phyloP scores from a whole-genome alignment of 2,113 vertebrate genomes.

The Dinomys branickii region DNA sequence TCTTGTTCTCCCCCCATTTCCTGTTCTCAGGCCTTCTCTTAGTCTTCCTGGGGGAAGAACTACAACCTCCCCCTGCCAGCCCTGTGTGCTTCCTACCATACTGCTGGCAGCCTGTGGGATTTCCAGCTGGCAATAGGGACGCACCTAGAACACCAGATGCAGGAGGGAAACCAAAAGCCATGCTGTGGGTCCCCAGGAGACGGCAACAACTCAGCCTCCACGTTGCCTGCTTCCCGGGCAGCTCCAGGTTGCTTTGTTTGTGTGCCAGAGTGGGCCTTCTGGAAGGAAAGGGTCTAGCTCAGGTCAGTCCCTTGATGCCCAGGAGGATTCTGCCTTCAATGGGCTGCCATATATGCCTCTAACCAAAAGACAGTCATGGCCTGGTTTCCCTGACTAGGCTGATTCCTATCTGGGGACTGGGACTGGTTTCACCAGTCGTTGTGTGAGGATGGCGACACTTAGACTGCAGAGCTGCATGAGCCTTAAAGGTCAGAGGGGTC shows the following conservation, averaged over 20 bases:
- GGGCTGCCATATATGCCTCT: neutral
- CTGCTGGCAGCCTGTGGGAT: neutral
- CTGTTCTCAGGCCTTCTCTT: neutral
- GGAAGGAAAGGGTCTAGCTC: neutral
- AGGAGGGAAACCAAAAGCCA: neutral
- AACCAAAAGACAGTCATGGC: neutral
- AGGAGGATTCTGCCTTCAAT: neutral
- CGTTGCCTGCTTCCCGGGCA: neutral
- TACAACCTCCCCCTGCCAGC: neutral
- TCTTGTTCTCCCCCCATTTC: neutral
- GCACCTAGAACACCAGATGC: neutral
- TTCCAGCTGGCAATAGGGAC: neutral
- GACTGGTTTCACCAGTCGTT: neutral
- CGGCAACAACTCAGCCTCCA: accelerated
- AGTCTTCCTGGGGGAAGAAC: neutral
- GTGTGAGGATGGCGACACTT: no score
- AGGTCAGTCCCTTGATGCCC: neutral
- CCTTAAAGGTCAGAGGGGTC: neutral
- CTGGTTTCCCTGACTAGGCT: neutral
- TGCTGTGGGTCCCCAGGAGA: neutral
- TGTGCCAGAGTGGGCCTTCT: neutral
- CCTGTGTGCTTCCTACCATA: neutral
- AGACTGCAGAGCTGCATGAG: neutral
- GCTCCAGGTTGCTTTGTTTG: neutral
- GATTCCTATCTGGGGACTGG: neutral